Conservation (phyloP, 2,888 invertebrate species). For the Drosophila paranaensis region DNA sequence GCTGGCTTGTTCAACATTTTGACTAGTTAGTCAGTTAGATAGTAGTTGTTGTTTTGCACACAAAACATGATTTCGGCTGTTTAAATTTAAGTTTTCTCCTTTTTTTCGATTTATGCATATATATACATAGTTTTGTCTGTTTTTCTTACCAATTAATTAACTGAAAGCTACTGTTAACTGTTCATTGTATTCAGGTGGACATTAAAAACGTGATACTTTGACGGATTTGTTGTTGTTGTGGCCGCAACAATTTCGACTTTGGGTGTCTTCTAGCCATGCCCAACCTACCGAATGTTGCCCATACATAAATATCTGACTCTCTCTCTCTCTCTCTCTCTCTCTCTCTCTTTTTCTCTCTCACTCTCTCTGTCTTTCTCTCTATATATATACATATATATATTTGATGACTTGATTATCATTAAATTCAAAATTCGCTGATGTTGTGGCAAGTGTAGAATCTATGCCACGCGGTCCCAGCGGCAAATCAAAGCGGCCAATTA, state of each 20-base stretch:
- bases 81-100: conserved; percentile 54
- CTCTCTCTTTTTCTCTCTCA: too few relatives aligned
- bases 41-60: conserved; percentile 35
- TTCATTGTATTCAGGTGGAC: conserved; percentile 43
- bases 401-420: conserved; percentile 67
- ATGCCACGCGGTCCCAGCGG: conserved; percentile 48
- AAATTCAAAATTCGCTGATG: conserved; percentile 26
- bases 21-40: conserved; percentile 13
- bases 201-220: conserved; percentile 64
- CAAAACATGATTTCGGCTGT: conserved; percentile 63
- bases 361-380: too few relatives aligned
- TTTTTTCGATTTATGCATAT: conserved; percentile 5
- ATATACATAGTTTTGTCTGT: not conserved
- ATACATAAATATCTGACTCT: not conserved
- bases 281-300: conserved; percentile 1
- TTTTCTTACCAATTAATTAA: conserved; percentile 64
- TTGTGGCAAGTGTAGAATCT: conserved; percentile 49
- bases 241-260: conserved; percentile 3
- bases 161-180: conserved; percentile 70
- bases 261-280: conserved; percentile 15
- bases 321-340: too few relatives aligned
- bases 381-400: conserved; percentile 6
- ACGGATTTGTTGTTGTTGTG: conserved; percentile 33
- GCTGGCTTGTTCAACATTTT: conserved; percentile 26
- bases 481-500: conserved; percentile 66